Evolutionary conservation across 2,797 vertebrate genomes (phyloP).

Genomic region (Gambelia wislizenii): DNA sequence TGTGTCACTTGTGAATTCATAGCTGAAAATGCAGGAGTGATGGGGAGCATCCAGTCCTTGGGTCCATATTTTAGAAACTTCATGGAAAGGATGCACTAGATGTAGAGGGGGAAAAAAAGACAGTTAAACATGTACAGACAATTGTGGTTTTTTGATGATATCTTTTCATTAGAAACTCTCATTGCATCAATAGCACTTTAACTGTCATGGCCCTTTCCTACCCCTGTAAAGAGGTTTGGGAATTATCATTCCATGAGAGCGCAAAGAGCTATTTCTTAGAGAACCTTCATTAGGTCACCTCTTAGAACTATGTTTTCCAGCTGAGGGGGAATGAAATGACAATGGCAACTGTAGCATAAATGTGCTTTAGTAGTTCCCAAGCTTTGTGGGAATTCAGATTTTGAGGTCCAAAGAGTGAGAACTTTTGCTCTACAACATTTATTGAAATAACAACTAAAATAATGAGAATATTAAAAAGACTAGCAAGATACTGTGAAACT

Average conservation of each 20-base stretch:
- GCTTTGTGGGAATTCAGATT: too few relatives aligned
- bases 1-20: constrained; percentile 4
- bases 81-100: constrained; percentile 59
- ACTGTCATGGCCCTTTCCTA: not conserved
- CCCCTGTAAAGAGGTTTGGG: not conserved
- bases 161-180: not conserved
- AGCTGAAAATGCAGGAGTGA: constrained; percentile 25
- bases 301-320: not conserved
- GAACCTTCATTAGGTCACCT: not conserved
- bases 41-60: constrained; percentile 41
- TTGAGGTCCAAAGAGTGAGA: too few relatives aligned
- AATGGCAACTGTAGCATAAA: not conserved
- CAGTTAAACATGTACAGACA: constrained; percentile 4
- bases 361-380: too few relatives aligned
- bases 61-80: constrained; percentile 55
- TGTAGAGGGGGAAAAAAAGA: constrained; percentile 26
- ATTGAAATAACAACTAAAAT: too few relatives aligned
- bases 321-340: not conserved
- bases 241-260: not conserved
- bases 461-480: not conserved
- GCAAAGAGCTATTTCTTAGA: not conserved
- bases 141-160: not conserved
- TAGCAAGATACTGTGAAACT: not conserved
- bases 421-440: too few relatives aligned
- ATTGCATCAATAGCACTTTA: not conserved